Base-by-base conservation (phyloP, 2,888 invertebrate genomes). In the Apodemia duryi region DNA sequence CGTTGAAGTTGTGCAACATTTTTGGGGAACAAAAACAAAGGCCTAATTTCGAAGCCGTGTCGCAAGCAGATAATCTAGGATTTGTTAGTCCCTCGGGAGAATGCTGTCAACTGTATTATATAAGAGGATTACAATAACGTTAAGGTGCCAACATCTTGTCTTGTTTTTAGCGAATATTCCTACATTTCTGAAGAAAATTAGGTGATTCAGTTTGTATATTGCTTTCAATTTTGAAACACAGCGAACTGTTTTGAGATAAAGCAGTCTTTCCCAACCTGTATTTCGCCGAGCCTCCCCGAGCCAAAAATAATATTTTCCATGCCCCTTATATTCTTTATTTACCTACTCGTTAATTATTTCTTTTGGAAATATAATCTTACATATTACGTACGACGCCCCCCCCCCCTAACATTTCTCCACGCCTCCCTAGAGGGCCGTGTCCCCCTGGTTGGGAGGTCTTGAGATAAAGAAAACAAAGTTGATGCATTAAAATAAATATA, bases 21-120 rank as follows among this genome's bases (percentile, higher is more conserved):
- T 82, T 83, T 80, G 75, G 51, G 49, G 51, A 77, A 81, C 81
- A 80, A 81, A 81, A 83, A 85, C 84, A 80, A 70, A 74, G 71
- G 68, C 78, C 83, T 88, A 87, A 87, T 86, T 88, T 84, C 76
- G 75, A 75, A 86, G 85, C 78, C 85, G 79, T 85, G 88, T 86
- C 81, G 78, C 75, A 76, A 76, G 72, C 77, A 84, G 87, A 88
- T 88, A 85, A 88, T 85, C 85, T 79, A 74, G 83, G 84, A 83
- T 86, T 85, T 82, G 76, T 80, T 75, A 81, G 81, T 84, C 79
- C 80, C 84, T 85, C 78, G 75, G 77, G 72, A 68, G 72, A 73
- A 70, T 73, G 72, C 69, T 72, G 73, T 32, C 57, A 57, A 63
- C 75, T 76, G 79, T 79, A 77, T 78, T 81, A 57, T 79, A 77